Evolutionary conservation across 2,797 vertebrate species (phyloP).

Genomic region (Crax fasciolata): DNA sequence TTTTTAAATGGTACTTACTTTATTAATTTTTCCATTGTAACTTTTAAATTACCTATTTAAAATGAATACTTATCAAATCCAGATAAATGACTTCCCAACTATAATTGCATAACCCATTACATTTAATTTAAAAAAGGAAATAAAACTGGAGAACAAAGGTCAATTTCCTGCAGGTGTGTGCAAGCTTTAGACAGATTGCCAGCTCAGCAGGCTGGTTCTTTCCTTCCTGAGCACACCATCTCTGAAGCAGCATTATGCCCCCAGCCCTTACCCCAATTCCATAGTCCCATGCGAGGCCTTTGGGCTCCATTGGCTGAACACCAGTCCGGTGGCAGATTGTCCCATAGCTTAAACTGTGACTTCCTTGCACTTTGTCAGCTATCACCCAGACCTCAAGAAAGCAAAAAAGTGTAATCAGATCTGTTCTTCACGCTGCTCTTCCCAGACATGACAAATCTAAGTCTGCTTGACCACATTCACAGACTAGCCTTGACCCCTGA

Average conservation of each 20-base stretch:
- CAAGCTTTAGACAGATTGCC: background rate
- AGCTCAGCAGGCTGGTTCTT: background rate
- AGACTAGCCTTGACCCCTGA: background rate
- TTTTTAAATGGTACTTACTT: background rate
- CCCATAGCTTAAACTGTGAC: conserved; percentile 94
- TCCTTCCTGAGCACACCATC: fast-evolving
- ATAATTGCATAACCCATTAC: background rate
- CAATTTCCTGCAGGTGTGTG: fast-evolving
- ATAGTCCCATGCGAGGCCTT: conserved; percentile 94
- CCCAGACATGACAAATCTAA: background rate
- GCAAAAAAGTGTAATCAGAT: background rate
- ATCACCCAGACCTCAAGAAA: conserved; percentile 94
- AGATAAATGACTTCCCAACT: background rate
- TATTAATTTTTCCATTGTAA: background rate
- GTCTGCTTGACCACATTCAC: background rate
- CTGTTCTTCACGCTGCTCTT: background rate
- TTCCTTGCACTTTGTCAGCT: conserved; percentile 97
- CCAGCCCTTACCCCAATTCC: conserved; percentile 92
- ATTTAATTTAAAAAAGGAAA: background rate
- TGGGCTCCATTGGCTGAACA: conserved; percentile 90
- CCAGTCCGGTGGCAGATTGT: conserved; percentile 93
- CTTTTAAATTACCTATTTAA: background rate
- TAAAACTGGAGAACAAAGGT: background rate
- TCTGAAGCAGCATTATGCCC: background rate
- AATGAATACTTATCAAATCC: background rate